Percentiles rank a stretch among this genome's conserved stretches.
phyloP scores from a whole-genome alignment of 1,140 invertebrate genomes.

The Adelges cooleyi region DNA sequence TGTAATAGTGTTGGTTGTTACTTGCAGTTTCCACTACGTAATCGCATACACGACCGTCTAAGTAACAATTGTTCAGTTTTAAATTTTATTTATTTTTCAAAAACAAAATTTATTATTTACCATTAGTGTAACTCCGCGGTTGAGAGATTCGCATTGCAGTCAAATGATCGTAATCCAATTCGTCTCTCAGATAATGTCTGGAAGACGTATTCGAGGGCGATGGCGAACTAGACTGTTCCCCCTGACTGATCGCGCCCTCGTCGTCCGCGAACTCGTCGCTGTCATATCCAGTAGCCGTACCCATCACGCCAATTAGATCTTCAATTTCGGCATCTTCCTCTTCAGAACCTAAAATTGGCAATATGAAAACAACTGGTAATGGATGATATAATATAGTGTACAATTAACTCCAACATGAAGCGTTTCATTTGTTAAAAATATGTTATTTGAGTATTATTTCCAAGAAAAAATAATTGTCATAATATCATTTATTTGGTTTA shows the following conservation, averaged over 20 bases:
- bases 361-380: no score
- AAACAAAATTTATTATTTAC: background rate
- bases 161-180: slow-evolving; percentile 22
- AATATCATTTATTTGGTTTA: no score
- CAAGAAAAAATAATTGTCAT: no score
- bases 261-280: slow-evolving; percentile 56
- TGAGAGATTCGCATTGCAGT: slow-evolving; percentile 22
- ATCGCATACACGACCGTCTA: slow-evolving; percentile 31
- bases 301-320: slow-evolving; percentile 29
- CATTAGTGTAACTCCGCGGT: slow-evolving; percentile 25
- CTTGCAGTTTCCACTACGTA: slow-evolving; percentile 29
- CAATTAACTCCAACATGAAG: no score
- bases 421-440: no score
- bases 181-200: slow-evolving; percentile 26
- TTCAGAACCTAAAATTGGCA: slow-evolving; percentile 10
- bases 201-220: slow-evolving; percentile 20
- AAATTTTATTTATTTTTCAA: no score
- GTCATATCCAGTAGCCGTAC: slow-evolving; percentile 40
- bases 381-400: no score
- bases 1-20: slow-evolving; percentile 24
- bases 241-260: slow-evolving; percentile 48
- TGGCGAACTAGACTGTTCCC: slow-evolving; percentile 27
- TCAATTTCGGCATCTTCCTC: slow-evolving; percentile 24
- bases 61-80: background rate
- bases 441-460: no score